Evolutionary conservation across 1,140 invertebrate genomes (phyloP), one percentile per base, ranked within the genome.

Genomic region (Brachionus rotundiformis): DNA sequence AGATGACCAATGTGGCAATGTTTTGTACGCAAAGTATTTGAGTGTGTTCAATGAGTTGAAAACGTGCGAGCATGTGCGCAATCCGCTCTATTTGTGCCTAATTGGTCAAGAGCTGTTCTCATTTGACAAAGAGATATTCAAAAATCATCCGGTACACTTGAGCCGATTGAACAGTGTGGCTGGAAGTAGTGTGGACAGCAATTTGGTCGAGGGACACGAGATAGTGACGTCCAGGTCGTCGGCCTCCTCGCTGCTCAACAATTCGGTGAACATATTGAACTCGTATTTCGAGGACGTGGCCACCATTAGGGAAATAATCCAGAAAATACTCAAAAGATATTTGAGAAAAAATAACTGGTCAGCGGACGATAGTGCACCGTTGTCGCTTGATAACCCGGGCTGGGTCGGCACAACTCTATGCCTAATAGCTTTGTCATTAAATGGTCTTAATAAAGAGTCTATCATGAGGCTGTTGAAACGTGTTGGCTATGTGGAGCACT

Each of bases 371-470:
- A 36, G 39, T 73, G 29, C 33, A 13, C 77, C 31, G 0, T 71
- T 73, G 16, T 63, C 80, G 11, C n/a, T 31, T 3, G 27, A 82
- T 25, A 59, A 75, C 75, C 82, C 84, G 29, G 87, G 87, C 19
- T 88, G 87, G 87, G 84, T 88, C 10, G 84, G 85, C 7, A 86
- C 87, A 71, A 84, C 84, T 7, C 83, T 88, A 6, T 85, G 86
- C 59, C 83, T 88, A 19, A 82, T 88, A 7, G 84, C 84, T 10
- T 76, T 85, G 29, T 86, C 86, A 7, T 63, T 85, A 23, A 84
- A 85, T 47, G 87, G 87, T 3, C 82, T 88, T 10, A 84, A 81
- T 3, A 82, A 85, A 27, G 68, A 73, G 11, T 85, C 87, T 31
- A 79, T 88, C 4, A 82, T 87, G 13, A 81, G 83, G 13, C 59